Conservation (phyloP, 2,888 invertebrate species). For the Pycnomerus fuliginosus region DNA sequence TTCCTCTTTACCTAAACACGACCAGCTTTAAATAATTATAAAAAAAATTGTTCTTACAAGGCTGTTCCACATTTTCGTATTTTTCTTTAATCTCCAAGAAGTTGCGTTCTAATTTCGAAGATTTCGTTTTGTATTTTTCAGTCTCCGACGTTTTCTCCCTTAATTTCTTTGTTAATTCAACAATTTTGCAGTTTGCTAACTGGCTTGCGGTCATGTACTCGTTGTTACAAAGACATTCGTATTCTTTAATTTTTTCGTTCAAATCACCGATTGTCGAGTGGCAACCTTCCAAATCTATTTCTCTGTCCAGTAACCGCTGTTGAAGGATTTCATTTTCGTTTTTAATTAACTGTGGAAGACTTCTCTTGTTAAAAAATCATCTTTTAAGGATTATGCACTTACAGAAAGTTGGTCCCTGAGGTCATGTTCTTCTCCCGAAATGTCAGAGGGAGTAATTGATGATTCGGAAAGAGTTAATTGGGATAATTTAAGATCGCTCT, state of each 20-base stretch:
- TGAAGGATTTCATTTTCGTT: slow-evolving; percentile 59
- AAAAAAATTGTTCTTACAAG: slow-evolving; percentile 4
- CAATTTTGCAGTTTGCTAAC: slow-evolving; percentile 63
- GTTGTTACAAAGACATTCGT: slow-evolving; percentile 54
- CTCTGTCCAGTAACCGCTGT: slow-evolving; percentile 53
- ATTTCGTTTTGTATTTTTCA: slow-evolving; percentile 61
- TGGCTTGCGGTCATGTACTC: slow-evolving; percentile 58
- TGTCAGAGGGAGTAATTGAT: too few species aligned
- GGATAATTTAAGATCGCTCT: too few species aligned
- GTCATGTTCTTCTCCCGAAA: too few species aligned
- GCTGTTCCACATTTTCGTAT: slow-evolving; percentile 14
- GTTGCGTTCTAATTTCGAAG: slow-evolving; percentile 57
- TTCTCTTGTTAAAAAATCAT: too few species aligned
- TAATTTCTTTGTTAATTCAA: slow-evolving; percentile 66
- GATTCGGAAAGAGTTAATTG: too few species aligned
- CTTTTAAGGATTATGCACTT: too few species aligned
- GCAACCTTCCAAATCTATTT: slow-evolving; percentile 42
- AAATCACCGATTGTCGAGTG: slow-evolving; percentile 53
- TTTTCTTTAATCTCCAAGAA: slow-evolving; percentile 50
- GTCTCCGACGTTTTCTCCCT: slow-evolving; percentile 64
- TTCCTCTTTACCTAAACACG: too few species aligned
- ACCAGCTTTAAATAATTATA: too few species aligned
- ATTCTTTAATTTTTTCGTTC: slow-evolving; percentile 56
- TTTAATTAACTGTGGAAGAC: slow-evolving; percentile 55
- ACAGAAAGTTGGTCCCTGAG: too few species aligned